phyloP scores from a whole-genome alignment of 2,888 invertebrate species.

The Hypolimnas misippus region DNA sequence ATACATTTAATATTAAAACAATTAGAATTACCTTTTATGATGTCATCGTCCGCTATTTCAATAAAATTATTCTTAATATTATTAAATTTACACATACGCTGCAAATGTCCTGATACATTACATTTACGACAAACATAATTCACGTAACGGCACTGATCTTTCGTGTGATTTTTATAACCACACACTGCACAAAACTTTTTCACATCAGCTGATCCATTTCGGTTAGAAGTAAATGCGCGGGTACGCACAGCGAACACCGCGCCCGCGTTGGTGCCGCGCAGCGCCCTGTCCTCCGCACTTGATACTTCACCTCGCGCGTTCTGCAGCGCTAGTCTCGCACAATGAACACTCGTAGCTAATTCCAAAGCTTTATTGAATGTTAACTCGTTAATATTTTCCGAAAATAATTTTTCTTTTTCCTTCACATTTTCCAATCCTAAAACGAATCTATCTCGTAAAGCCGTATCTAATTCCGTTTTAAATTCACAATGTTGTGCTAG shows the following conservation, averaged over 20 bases:
- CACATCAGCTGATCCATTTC: background rate
- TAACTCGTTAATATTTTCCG: no score
- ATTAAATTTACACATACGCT: slow-evolving; percentile 4
- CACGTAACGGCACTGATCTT: no score
- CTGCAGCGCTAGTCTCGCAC: no score
- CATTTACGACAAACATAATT: no score
- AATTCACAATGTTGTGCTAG: slow-evolving; percentile 16
- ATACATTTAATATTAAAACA: slow-evolving; percentile 28
- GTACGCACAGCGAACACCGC: background rate
- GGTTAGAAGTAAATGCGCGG: no score
- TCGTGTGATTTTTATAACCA: background rate
- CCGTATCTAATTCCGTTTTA: background rate
- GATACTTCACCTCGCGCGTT: no score
- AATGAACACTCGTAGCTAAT: background rate
- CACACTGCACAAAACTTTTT: slow-evolving; percentile 9
- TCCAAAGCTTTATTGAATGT: no score
- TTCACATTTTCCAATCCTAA: no score
- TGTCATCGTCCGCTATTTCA: background rate
- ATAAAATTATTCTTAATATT: background rate
- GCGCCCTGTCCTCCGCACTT: no score
- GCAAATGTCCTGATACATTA: no score
- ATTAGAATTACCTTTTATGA: no score
- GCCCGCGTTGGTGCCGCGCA: background rate
- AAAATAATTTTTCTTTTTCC: no score
- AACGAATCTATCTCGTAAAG: background rate